A percentile compares a stretch with the other conserved stretches of the same genome.
These are phyloP conservation scores for Listronotus oregonensis DNA, from an alignment of 1,140 invertebrate species.

Conservation along the genomic window DNA sequence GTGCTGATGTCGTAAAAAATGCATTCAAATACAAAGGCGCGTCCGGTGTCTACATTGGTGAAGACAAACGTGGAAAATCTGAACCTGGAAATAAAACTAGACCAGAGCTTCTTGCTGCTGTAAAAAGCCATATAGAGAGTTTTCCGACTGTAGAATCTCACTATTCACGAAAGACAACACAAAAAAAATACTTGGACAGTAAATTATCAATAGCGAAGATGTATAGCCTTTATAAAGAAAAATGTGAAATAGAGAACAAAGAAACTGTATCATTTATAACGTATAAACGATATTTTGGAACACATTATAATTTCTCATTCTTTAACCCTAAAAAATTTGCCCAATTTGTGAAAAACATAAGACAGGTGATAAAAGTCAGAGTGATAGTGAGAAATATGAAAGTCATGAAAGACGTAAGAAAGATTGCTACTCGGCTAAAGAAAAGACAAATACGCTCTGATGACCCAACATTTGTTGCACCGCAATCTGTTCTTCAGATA, in stretches of 20 bases:
- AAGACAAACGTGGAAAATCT: constrained; percentile 21
- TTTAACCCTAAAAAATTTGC: too few species aligned
- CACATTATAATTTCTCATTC: too few species aligned
- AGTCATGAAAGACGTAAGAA: constrained; percentile 1
- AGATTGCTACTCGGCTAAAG: constrained; percentile 9
- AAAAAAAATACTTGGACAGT: constrained; percentile 3
- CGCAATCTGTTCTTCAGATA: constrained; percentile 2
- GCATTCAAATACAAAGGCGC: constrained; percentile 1
- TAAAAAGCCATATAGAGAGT: constrained; percentile 10
- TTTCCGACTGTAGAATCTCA: too few species aligned
- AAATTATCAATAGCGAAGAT: constrained; percentile 8
- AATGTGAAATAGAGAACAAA: too few species aligned
- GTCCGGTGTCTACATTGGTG: constrained; percentile 2
- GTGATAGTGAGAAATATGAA: not conserved
- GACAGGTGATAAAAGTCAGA: not conserved
- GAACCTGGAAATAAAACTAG: constrained; percentile 9
- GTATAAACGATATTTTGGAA: too few species aligned
- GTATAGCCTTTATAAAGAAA: not conserved
- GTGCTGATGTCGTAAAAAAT: constrained; percentile 9
- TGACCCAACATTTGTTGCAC: not conserved
- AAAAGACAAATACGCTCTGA: not conserved
- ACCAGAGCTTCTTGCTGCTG: constrained; percentile 14
- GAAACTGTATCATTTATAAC: too few species aligned
- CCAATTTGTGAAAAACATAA: constrained; percentile 2
- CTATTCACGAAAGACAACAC: constrained; percentile 1